These are phyloP conservation scores for Unio pictorum DNA, from an alignment of 2,888 invertebrate species.

Conservation along the genomic window DNA sequence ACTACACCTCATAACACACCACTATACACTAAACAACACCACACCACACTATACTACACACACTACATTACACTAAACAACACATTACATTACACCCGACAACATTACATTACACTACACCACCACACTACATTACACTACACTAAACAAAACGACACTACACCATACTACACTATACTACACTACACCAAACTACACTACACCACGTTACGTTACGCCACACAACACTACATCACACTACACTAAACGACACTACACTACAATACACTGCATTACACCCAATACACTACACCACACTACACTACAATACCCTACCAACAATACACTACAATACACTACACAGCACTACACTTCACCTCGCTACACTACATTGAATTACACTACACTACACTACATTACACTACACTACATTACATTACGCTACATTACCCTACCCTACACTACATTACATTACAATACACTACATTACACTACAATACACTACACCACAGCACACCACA, in stretches of 20 bases:
- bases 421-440: constrained; percentile 12
- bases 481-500: too few relatives aligned
- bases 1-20: not conserved
- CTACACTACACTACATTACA: constrained; percentile 8
- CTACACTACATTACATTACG: constrained; percentile 10
- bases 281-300: constrained; percentile 10
- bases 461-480: not conserved
- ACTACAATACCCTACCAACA: constrained; percentile 11
- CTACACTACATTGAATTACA: constrained; percentile 9
- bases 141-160: constrained; percentile 1
- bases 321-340: constrained; percentile 7
- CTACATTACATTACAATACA: constrained; percentile 3
- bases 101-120: not conserved
- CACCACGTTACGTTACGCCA: too few relatives aligned
- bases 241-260: constrained; percentile 6
- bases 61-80: not conserved
- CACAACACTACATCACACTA: not conserved
- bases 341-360: constrained; percentile 3
- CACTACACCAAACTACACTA: not conserved
- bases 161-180: constrained; percentile 2
- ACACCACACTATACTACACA: not conserved
- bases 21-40: not conserved
- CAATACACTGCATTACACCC: constrained; percentile 10
- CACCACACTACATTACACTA: not conserved
- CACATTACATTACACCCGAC: not conserved